A percentile compares a stretch with the other conserved stretches of the same genome.
Evolutionary conservation across 2,797 vertebrate genomes (phyloP).

Genomic region (Vireo griseus): DNA sequence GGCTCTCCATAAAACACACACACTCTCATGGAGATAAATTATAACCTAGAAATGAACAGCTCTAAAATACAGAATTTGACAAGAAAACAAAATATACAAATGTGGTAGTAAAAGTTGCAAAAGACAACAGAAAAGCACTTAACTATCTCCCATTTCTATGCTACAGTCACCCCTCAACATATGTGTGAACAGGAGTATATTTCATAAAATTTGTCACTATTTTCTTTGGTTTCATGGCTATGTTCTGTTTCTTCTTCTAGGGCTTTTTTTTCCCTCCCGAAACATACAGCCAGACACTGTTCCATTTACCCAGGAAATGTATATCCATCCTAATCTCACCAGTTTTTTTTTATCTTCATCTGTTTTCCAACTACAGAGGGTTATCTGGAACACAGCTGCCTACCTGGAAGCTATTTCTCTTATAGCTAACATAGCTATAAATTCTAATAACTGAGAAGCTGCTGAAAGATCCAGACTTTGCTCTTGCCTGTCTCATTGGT

Average conservation of each 20-base stretch:
- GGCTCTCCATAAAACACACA: neutral
- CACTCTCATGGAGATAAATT: neutral
- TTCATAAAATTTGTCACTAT: neutral
- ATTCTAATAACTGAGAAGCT: constrained; percentile 15
- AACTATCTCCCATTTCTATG: neutral
- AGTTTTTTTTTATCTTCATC: neutral
- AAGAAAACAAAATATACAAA: neutral
- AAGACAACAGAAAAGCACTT: neutral
- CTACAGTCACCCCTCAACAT: neutral
- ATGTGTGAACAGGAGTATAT: neutral
- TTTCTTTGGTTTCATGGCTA: neutral
- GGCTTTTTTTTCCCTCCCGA: accelerated
- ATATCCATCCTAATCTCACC: neutral
- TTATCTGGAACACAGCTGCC: constrained; percentile 13
- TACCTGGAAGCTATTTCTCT: constrained; percentile 21
- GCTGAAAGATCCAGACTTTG: constrained; percentile 1
- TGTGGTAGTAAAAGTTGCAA: neutral
- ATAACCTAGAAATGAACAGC: neutral
- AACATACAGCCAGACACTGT: neutral
- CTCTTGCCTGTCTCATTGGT: neutral
- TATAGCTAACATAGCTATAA: neutral
- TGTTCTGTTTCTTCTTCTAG: neutral
- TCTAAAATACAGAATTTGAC: neutral
- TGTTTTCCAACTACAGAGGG: neutral
- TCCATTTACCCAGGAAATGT: neutral